Conservation (phyloP, 2,113 vertebrate species). For the Loxodonta africana region DNA sequence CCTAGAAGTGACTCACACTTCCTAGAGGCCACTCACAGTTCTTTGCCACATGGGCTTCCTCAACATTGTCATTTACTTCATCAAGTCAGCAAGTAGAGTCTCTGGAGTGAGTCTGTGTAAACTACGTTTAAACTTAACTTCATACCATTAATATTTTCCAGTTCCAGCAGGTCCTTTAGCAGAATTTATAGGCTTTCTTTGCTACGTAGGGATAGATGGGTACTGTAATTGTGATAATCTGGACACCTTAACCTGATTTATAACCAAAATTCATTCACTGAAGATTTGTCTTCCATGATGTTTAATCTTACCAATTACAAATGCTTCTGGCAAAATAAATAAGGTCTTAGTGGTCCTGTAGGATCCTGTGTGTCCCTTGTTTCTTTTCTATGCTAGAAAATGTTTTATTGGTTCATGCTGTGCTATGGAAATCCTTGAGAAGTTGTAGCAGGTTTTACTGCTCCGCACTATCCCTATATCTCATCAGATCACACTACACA, state of each 20-base stretch:
- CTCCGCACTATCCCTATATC: not conserved
- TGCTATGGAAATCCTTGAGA: constrained; percentile 47
- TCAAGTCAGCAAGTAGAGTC: not conserved
- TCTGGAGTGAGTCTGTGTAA: not conserved
- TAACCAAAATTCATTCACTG: not conserved
- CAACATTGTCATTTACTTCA: not conserved
- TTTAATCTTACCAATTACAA: constrained; percentile 32
- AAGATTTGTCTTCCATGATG: constrained; percentile 23
- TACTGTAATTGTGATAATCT: not conserved
- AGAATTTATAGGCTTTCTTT: not conserved
- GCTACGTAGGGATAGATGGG: not conserved
- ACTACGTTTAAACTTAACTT: not conserved
- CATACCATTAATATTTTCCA: constrained; percentile 31
- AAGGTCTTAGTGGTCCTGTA: not conserved
- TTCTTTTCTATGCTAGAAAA: constrained; percentile 39
- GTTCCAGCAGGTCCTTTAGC: not conserved
- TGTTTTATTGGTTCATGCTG: constrained; percentile 11
- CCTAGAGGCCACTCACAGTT: no score
- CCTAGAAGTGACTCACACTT: not conserved
- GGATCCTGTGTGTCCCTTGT: not conserved
- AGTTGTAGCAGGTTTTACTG: constrained; percentile 50
- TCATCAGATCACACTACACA: constrained; percentile 70
- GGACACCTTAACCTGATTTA: not conserved
- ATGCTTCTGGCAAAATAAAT: constrained; percentile 32
- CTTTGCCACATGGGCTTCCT: not conserved